Evolutionary conservation across 2,797 vertebrate species (phyloP).

Genomic region (Arctocebus calabarensis): DNA sequence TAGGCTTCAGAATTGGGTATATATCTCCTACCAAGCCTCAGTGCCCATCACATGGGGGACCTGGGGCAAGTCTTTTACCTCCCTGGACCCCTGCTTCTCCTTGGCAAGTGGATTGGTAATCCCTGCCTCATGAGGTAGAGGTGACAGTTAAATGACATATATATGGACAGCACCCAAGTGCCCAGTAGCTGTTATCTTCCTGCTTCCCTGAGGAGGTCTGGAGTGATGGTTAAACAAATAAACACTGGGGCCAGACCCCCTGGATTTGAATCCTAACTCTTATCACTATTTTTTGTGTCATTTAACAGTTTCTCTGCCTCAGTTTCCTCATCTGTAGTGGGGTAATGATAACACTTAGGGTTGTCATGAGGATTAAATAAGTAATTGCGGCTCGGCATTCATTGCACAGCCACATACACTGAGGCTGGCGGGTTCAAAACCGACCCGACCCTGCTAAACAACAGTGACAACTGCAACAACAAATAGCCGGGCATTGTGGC

Average conservation of each 20-base stretch:
- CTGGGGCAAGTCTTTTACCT: background rate
- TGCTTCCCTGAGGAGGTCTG: background rate
- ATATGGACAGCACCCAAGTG: background rate
- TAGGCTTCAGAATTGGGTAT: background rate
- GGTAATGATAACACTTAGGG: background rate
- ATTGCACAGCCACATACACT: too few relatives aligned
- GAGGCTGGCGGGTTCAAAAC: too few relatives aligned
- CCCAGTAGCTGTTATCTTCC: background rate
- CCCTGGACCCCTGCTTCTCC: background rate
- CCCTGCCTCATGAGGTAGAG: background rate
- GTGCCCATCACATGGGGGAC: background rate
- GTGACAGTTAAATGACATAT: background rate
- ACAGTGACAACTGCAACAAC: too few relatives aligned
- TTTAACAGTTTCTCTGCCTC: background rate
- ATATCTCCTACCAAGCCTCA: background rate
- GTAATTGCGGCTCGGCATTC: background rate
- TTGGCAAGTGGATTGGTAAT: background rate
- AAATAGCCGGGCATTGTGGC: too few relatives aligned
- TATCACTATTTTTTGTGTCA: background rate
- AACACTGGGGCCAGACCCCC: background rate
- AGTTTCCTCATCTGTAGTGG: background rate
- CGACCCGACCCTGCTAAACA: too few relatives aligned
- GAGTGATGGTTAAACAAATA: background rate
- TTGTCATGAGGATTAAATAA: background rate
- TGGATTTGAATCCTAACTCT: conserved; percentile 1